Evolutionary conservation across 2,113 vertebrate species (phyloP), one percentile per base, ranked within the genome.

Genomic region (Scomber scombrus): DNA sequence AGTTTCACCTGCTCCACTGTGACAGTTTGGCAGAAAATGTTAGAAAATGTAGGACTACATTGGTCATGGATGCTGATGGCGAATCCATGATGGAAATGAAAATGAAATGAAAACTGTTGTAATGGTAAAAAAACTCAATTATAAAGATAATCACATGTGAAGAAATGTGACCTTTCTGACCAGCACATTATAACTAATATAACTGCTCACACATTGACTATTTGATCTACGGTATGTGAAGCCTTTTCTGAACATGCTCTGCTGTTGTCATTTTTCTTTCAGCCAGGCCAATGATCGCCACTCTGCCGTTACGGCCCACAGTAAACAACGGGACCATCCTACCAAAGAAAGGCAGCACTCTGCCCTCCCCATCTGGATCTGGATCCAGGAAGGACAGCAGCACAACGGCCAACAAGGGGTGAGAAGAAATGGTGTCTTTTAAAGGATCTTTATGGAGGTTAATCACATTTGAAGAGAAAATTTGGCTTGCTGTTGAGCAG

Each of bases 321-420:
- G 95, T 99, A 78, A 98, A 97, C 95, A 99, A 98, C 46, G 98
- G 97, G 85, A 97, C 96, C 34, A 93, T 98, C 89, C 91, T 98
- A 96, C 97, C 98, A 97, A 99, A 98, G 97, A 99, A 98, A 93
- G 90, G 95, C 79, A 91, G 95, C 82, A 96, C 96, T 74, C 95
- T 98, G 67, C 96, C 97, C 13, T 98, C 97, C 31, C 97, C 97
- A 1, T 98, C 97, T 8, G 96, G 96, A 91, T 85, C 94, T 87
- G 96, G 96, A 89, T 90, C 94, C 92, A 97, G 96, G 90, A 99
- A 97, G 89, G 97, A 98, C 70, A 87, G 85, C 47, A 62, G 93
- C 76, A 21, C 91, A 9, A 87, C 95, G 45, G 90, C 95, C 90
- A 94, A 90, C 91, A 99, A 97, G 94, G 97, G 97, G 98, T 99